phyloP scores from a whole-genome alignment of 2,888 invertebrate species.

The Ischnura elegans region DNA sequence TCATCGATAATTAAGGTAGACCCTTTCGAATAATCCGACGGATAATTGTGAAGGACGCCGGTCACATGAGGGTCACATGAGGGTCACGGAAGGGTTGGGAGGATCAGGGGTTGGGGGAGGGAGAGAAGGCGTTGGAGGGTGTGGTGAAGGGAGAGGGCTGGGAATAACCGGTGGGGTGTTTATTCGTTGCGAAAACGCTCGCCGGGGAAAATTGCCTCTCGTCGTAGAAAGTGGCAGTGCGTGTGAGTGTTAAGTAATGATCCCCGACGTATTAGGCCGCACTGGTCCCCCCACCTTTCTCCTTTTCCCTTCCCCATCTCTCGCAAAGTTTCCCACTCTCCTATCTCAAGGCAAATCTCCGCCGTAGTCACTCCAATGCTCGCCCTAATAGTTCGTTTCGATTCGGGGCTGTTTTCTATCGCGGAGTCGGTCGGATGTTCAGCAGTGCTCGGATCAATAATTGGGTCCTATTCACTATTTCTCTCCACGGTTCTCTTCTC shows the following conservation, averaged over 20 bases:
- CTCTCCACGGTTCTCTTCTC: neutral
- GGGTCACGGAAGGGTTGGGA: neutral
- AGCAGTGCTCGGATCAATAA: slow-evolving; percentile 50
- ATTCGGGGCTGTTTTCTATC: slow-evolving; percentile 25
- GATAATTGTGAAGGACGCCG: slow-evolving; percentile 30
- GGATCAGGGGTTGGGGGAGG: no score
- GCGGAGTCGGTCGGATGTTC: slow-evolving; percentile 43
- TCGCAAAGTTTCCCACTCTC: no score
- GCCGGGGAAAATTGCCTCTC: slow-evolving; percentile 57
- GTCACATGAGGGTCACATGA: neutral
- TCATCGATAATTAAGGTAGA: slow-evolving; percentile 1
- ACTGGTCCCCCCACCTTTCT: neutral
- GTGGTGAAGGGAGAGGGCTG: slow-evolving; percentile 34
- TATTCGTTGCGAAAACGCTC: slow-evolving; percentile 56
- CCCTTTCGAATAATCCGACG: neutral
- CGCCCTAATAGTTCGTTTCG: slow-evolving; percentile 54
- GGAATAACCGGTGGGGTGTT: slow-evolving; percentile 38
- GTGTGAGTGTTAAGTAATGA: slow-evolving; percentile 62
- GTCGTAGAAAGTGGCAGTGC: slow-evolving; percentile 60
- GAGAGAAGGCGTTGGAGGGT: neutral
- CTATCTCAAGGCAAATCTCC: slow-evolving; percentile 29
- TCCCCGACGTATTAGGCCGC: slow-evolving; percentile 50
- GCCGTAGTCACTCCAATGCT: slow-evolving; percentile 9
- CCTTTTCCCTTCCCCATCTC: neutral
- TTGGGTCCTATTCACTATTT: slow-evolving; percentile 31